These are phyloP conservation scores for Lasioglossum malachurum DNA, from an alignment of 2,888 invertebrate genomes.

Conservation along the genomic window DNA sequence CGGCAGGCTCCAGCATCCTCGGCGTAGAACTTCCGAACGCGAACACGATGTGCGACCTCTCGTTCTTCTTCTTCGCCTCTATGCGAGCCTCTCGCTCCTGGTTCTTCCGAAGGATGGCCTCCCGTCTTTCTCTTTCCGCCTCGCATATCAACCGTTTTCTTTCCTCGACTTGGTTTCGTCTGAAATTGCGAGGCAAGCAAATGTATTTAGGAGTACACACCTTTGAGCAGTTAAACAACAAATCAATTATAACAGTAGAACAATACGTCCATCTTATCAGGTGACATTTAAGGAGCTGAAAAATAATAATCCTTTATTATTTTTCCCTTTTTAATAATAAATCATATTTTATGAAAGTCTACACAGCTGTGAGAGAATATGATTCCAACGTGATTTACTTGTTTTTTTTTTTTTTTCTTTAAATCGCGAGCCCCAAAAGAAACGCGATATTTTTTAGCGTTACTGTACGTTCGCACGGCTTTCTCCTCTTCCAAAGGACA, in stretches of 20 bases:
- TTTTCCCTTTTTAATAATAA: background rate
- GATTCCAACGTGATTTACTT: background rate
- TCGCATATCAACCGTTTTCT: constrained; percentile 95
- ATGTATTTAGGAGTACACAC: background rate
- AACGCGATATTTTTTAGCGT: background rate
- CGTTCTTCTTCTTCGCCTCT: constrained; percentile 92
- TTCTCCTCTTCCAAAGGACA: background rate
- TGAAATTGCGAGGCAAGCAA: constrained; percentile 49
- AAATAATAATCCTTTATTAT: no score
- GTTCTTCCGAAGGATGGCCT: constrained; percentile 94
- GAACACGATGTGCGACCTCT: constrained; percentile 91
- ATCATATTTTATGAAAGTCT: no score
- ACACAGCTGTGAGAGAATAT: background rate
- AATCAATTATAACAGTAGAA: no score
- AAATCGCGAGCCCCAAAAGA: background rate
- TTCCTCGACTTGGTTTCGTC: constrained; percentile 91
- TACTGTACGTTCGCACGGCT: background rate
- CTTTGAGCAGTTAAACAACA: no score
- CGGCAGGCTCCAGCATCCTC: constrained; percentile 93
- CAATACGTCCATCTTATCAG: no score
- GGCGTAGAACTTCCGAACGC: constrained; percentile 97
- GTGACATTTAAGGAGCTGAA: no score
- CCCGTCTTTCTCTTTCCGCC: constrained; percentile 94
- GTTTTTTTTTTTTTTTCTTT: background rate
- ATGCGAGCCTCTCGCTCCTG: constrained; percentile 93